Base-by-base conservation (phyloP, 2,797 vertebrate species). In the Eremophila alpestris region DNA sequence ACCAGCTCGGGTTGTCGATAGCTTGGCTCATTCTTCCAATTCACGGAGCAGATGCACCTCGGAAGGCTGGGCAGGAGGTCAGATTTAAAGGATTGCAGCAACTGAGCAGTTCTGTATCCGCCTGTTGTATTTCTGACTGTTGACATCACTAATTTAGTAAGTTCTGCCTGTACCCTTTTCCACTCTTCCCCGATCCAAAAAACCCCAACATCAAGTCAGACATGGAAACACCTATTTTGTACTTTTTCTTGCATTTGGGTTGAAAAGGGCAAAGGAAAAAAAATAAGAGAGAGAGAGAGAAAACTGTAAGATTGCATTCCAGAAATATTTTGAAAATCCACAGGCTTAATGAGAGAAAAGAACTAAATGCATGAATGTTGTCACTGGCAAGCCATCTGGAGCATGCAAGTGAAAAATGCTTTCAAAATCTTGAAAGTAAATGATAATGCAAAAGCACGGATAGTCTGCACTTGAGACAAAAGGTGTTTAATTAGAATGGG, bases 281-380 rank as follows among this genome's bases (percentile, higher is more conserved):
- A 34, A 41, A 38, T 4, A 32, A 27, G 6, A 36, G 22, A 58
- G 27, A 52, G 29, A 30, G 9, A 38, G 19, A 49, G 5, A 63
- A 76, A 84, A 79, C 29, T 40, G 48, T 64, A 77, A 71, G 27
- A 84, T 84, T 0, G 1, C 1, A 0, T 85, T 74, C 51, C 90
- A 91, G 45, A 55, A 89, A 60, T 92, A 92, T 83, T 93, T 85
- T 78, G 68, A 70, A 95, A 94, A 87, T 87, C 64, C 78, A 83
- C 43, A 41, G 58, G 36, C 73, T 89, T 85, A 83, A 85, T 78
- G 62, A 95, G 75, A 91, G 46, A 75, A 83, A 67, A 92, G 56
- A 74, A 60, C 48, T 77, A 54, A 83, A 75, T 54, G 46, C 52
- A 52, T 54, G 56, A 83, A 74, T 81, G 43, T 38, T 77, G 71